phyloP scores from a whole-genome alignment of 1,140 invertebrate genomes.

The Grapholita molesta region DNA sequence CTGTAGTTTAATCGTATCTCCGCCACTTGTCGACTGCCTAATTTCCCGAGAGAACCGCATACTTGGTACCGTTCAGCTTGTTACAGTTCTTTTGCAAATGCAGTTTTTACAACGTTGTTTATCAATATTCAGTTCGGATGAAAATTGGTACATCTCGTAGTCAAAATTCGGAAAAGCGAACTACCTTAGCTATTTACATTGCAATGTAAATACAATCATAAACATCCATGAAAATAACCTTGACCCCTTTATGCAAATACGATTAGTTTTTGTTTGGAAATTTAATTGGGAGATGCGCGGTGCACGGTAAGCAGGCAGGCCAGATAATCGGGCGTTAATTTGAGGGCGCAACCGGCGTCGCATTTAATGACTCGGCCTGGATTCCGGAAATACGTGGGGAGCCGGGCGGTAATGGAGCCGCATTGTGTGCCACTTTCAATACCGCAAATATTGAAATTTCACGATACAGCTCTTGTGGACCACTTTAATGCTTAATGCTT shows the following conservation, averaged over 20 bases:
- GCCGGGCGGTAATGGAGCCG: constrained; percentile 55
- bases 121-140: neutral
- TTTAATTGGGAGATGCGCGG: constrained; percentile 22
- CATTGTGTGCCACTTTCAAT: constrained; percentile 67
- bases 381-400: constrained; percentile 71
- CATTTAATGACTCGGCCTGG: constrained; percentile 64
- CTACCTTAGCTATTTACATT: no score
- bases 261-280: constrained; percentile 7
- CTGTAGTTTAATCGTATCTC: neutral
- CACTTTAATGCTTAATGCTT: constrained; percentile 23
- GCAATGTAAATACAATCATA: no score
- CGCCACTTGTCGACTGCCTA: neutral
- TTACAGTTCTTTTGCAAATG: neutral
- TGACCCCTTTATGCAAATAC: neutral
- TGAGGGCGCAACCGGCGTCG: constrained; percentile 34
- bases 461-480: constrained; percentile 51
- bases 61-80: neutral
- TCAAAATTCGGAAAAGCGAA: no score
- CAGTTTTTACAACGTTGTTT: neutral
- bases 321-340: constrained; percentile 62
- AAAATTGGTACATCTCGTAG: neutral
- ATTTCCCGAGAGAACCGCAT: neutral
- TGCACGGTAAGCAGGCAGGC: constrained; percentile 22
- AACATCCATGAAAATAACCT: neutral
- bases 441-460: constrained; percentile 64